A percentile compares a stretch with the other conserved stretches of the same genome.
These are phyloP conservation scores for Catharus minimus DNA, from an alignment of 2,113 vertebrate genomes.

Conservation along the genomic window DNA sequence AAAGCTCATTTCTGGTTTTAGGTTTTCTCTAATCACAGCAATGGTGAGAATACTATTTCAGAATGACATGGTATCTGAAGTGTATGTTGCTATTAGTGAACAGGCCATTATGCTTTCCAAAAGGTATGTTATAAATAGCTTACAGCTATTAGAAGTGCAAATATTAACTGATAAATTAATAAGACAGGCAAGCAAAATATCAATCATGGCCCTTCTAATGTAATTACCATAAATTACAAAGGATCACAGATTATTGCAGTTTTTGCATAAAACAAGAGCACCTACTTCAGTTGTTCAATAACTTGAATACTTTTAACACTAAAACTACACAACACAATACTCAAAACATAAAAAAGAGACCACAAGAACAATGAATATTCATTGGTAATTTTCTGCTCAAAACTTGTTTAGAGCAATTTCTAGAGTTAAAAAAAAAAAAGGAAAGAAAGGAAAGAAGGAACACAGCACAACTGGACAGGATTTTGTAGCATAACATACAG, in stretches of 20 bases:
- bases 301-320: neutral
- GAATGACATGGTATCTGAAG: neutral
- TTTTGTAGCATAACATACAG: neutral
- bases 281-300: neutral
- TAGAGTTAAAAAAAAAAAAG: neutral
- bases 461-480: neutral
- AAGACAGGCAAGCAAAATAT: slow-evolving; percentile 49
- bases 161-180: slow-evolving; percentile 52
- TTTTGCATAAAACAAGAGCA: slow-evolving; percentile 15
- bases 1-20: neutral
- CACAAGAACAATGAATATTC: neutral
- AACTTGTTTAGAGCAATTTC: neutral
- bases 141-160: slow-evolving; percentile 46
- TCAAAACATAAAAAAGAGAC: neutral
- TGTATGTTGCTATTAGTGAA: slow-evolving; percentile 3
- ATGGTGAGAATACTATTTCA: neutral
- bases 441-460: neutral
- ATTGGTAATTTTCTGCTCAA: neutral
- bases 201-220: slow-evolving; percentile 22
- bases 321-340: neutral
- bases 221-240: slow-evolving; percentile 42
- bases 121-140: slow-evolving; percentile 30
- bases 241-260: neutral
- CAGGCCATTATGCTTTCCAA: slow-evolving; percentile 4
- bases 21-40: neutral